These are phyloP conservation scores for Hemistola chrysoprasaria DNA, from an alignment of 2,888 invertebrate genomes.

Conservation along the genomic window DNA sequence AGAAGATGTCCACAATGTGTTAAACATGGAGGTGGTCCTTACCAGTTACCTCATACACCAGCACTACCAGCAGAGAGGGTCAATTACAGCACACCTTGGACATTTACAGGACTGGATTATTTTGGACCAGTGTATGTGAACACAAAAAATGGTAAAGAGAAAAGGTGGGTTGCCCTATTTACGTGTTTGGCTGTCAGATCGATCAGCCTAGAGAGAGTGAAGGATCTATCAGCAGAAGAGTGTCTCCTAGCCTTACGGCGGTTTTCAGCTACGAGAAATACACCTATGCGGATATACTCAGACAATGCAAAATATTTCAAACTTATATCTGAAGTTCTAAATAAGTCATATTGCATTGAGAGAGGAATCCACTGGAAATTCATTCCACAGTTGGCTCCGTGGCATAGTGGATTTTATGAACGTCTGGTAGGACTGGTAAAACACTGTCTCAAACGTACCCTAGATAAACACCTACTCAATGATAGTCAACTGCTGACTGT, in stretches of 20 bases:
- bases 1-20: neutral
- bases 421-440: slow-evolving; percentile 10
- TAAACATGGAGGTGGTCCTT: neutral
- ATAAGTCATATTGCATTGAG: slow-evolving; percentile 1
- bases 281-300: slow-evolving; percentile 12
- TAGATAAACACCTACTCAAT: neutral
- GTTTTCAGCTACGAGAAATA: slow-evolving; percentile 11
- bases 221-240: slow-evolving; percentile 21
- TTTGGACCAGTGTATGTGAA: neutral
- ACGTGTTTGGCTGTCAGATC: slow-evolving; percentile 23
- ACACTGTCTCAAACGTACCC: slow-evolving; percentile 1
- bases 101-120: neutral
- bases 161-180: slow-evolving; percentile 22
- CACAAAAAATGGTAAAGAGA: neutral
- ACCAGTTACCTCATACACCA: neutral
- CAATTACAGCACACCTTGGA: neutral
- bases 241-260: slow-evolving; percentile 15
- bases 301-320: slow-evolving; percentile 23
- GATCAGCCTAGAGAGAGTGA: slow-evolving; percentile 15
- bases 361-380: slow-evolving; percentile 23
- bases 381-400: slow-evolving; percentile 26
- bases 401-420: slow-evolving; percentile 30
- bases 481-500: neutral
- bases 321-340: slow-evolving; percentile 15
- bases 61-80: neutral